Percentiles rank a stretch among this genome's conserved stretches.
Conservation (phyloP, 2,113 vertebrate species). For the Esox niger region DNA sequence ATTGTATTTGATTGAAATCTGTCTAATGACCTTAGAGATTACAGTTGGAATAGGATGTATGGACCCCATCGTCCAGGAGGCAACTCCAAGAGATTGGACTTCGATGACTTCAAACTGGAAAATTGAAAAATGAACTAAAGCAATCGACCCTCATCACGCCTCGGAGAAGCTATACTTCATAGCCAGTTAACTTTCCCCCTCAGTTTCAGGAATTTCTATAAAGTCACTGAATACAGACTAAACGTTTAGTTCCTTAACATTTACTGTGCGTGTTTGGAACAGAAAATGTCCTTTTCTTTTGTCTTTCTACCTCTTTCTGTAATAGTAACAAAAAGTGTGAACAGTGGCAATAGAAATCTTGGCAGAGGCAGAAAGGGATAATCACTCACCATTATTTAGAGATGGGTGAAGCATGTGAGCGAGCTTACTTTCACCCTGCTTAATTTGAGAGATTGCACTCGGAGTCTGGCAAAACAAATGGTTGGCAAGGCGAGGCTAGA, state of each 20-base stretch:
- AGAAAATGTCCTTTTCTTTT: slow-evolving; percentile 21
- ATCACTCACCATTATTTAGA: slow-evolving; percentile 30
- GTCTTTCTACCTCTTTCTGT: not conserved
- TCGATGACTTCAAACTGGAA: slow-evolving; percentile 60
- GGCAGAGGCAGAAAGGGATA: slow-evolving; percentile 15
- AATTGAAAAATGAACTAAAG: slow-evolving; percentile 70
- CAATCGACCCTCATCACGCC: slow-evolving; percentile 49
- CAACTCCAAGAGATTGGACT: slow-evolving; percentile 54
- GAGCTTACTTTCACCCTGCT: not conserved
- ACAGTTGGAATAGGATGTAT: slow-evolving; percentile 59
- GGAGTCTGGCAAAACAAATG: slow-evolving; percentile 13
- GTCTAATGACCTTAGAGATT: slow-evolving; percentile 61
- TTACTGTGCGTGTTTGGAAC: slow-evolving; percentile 46
- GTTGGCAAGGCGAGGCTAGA: not conserved
- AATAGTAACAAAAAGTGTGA: slow-evolving; percentile 4
- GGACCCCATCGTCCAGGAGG: slow-evolving; percentile 52
- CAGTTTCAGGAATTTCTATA: slow-evolving; percentile 38
- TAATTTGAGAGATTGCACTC: slow-evolving; percentile 2
- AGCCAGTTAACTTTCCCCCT: slow-evolving; percentile 22
- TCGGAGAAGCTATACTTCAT: slow-evolving; percentile 17
- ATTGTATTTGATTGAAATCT: slow-evolving; percentile 55
- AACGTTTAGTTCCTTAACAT: slow-evolving; percentile 32
- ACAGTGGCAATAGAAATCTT: slow-evolving; percentile 35
- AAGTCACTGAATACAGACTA: slow-evolving; percentile 40
- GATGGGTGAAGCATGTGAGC: slow-evolving; percentile 12